Conservation (phyloP, 2,113 vertebrate genomes). For the Myiopsitta monachus region DNA sequence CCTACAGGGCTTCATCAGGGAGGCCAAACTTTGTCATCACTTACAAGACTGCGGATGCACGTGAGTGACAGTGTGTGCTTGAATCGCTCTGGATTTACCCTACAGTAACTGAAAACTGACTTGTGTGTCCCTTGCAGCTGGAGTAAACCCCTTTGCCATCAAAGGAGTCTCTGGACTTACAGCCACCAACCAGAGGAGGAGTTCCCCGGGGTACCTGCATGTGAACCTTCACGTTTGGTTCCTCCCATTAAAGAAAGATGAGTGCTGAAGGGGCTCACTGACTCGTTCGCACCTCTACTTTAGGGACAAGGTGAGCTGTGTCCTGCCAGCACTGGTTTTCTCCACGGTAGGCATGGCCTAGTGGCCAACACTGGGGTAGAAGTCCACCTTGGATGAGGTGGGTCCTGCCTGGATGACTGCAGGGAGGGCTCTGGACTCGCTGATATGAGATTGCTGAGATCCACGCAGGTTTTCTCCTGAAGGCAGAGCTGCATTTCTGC, state of each 20-base stretch:
- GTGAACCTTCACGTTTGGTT: background rate
- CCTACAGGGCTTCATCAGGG: background rate
- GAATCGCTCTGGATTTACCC: background rate
- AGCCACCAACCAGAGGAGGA: background rate
- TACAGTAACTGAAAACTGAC: background rate
- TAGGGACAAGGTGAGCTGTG: background rate
- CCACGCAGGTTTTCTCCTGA: background rate
- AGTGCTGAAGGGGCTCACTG: background rate
- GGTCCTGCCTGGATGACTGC: background rate
- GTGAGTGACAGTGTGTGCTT: accelerated
- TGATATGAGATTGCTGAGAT: background rate
- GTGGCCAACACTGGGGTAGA: background rate
- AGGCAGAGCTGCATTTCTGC: background rate
- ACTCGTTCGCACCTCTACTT: background rate
- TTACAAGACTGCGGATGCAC: no score
- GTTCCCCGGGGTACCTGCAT: background rate
- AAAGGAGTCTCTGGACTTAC: background rate
- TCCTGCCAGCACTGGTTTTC: background rate
- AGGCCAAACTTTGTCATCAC: background rate
- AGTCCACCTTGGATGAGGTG: background rate
- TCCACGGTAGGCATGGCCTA: background rate
- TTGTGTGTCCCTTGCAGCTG: background rate
- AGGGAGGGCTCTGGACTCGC: background rate
- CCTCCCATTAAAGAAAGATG: background rate
- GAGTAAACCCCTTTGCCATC: background rate